Evolutionary conservation across 1,140 invertebrate genomes (phyloP), one percentile per base, ranked within the genome.

Genomic region (Hirudo medicinalis): DNA sequence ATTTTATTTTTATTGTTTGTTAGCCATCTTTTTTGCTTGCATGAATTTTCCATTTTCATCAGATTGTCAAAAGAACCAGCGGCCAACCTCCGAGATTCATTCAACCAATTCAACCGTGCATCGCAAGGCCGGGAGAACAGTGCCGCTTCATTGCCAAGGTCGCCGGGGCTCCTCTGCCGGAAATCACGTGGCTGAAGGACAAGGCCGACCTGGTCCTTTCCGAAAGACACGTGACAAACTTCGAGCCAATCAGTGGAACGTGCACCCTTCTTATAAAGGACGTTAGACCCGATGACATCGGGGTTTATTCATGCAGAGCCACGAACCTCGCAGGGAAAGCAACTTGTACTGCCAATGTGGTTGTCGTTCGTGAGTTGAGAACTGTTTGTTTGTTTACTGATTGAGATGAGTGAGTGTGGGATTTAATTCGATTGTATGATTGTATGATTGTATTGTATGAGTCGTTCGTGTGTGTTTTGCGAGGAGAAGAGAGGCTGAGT

Each of bases 91-190:
- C 92, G 13, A 83, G 91, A 22, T 95, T 96, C 77, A 94, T 90
- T 0, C 92, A 91, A 79, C 94, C 94, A 80, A 91, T 95, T 77
- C 90, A 94, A 82, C 92, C 92, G 0, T 93, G 91, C 77, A 85
- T 91, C 75, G 90, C 87, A 0, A 91, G 91, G 76, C 92, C 90
- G 81, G 89, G 88, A 22, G 90, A 91, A 78, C 87, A 86, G 60
- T 86, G 89, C 20, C 86, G 89, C 9, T 81, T 93, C 1, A 87
- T 83, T 3, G 87, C 90, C 9, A 89, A 88, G 77, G 88, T 76
- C 17, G 40, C 36, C 54, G 76, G 76, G 22, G 69, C 60, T 0
- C 76, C 76, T 15, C 72, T 73, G 36, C 76, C 76, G 20, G 75
- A 72, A 27, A 72, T 75, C n/a, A 66, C 71, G 9, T 76, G 76